Evolutionary conservation across 2,888 invertebrate species (phyloP).

Genomic region (Ormyrus nitidulus): DNA sequence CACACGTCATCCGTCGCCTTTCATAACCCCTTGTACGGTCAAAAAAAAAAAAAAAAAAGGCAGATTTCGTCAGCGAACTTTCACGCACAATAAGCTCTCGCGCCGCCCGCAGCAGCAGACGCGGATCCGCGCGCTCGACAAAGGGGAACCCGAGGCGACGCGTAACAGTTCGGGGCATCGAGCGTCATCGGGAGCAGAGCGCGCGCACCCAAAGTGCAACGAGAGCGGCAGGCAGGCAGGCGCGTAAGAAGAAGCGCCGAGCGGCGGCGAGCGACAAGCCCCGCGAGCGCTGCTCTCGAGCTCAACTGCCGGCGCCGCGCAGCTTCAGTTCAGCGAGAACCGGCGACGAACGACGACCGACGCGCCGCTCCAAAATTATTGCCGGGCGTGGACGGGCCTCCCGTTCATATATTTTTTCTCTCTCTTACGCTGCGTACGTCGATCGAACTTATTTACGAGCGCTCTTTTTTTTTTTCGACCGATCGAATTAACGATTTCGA

Average conservation of each 20-base stretch:
- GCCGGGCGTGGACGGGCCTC: background rate
- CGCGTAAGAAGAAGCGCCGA: conserved; percentile 39
- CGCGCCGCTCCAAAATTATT: background rate
- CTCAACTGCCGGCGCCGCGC: conserved; percentile 4
- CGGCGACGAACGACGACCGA: conserved; percentile 44
- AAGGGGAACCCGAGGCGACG: background rate
- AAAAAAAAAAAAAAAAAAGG: background rate
- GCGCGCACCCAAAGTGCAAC: background rate
- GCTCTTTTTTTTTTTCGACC: background rate
- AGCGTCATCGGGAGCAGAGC: conserved; percentile 6
- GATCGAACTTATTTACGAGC: background rate
- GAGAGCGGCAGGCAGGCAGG: background rate
- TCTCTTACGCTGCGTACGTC: too few relatives aligned
- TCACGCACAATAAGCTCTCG: conserved; percentile 6
- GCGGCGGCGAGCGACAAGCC: conserved; percentile 1
- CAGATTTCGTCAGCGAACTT: conserved; percentile 12
- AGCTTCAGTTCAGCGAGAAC: conserved; percentile 54
- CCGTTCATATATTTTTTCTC: too few relatives aligned
- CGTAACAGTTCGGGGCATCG: conserved; percentile 5
- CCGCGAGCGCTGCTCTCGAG: conserved; percentile 1
- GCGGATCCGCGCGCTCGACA: background rate
- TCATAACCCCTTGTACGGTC: conserved; percentile 26
- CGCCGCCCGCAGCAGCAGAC: background rate
- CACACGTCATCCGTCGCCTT: conserved; percentile 21
- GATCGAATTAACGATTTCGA: too few relatives aligned